These are phyloP conservation scores for Chlorops oryzae DNA, from an alignment of 1,140 invertebrate species.

Conservation along the genomic window DNA sequence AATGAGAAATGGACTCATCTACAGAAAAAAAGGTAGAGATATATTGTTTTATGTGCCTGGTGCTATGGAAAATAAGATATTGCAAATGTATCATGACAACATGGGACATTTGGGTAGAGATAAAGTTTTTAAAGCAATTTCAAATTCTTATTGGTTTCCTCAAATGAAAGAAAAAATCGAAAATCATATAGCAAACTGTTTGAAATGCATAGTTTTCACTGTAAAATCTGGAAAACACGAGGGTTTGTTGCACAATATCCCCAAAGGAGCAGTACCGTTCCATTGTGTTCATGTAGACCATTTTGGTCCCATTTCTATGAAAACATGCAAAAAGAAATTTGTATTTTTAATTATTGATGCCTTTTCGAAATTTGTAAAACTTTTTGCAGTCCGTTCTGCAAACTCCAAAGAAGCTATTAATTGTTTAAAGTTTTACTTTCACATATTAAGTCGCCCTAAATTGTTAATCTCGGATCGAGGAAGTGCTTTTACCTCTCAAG, in stretches of 20 bases:
- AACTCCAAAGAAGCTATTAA: too few species aligned
- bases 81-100: slow-evolving; percentile 29
- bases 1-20: slow-evolving; percentile 26
- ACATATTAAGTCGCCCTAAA: too few species aligned
- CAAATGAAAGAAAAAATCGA: slow-evolving; percentile 30
- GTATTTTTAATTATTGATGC: too few species aligned
- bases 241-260: slow-evolving; percentile 26
- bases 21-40: slow-evolving; percentile 18
- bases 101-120: slow-evolving; percentile 36
- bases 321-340: too few species aligned
- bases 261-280: too few species aligned
- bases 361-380: too few species aligned
- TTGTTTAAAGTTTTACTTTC: too few species aligned
- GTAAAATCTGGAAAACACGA: slow-evolving; percentile 40
- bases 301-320: too few species aligned
- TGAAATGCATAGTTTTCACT: slow-evolving; percentile 28
- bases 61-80: slow-evolving; percentile 28
- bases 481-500: too few species aligned
- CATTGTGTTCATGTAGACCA: too few species aligned
- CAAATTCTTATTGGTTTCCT: slow-evolving; percentile 41
- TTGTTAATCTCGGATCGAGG: too few species aligned
- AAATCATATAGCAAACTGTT: slow-evolving; percentile 29
- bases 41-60: slow-evolving; percentile 28
- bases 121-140: slow-evolving; percentile 43
- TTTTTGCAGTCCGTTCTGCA: too few species aligned